These are phyloP conservation scores for Odontomachus brunneus DNA, from an alignment of 1,140 invertebrate species.

Conservation along the genomic window DNA sequence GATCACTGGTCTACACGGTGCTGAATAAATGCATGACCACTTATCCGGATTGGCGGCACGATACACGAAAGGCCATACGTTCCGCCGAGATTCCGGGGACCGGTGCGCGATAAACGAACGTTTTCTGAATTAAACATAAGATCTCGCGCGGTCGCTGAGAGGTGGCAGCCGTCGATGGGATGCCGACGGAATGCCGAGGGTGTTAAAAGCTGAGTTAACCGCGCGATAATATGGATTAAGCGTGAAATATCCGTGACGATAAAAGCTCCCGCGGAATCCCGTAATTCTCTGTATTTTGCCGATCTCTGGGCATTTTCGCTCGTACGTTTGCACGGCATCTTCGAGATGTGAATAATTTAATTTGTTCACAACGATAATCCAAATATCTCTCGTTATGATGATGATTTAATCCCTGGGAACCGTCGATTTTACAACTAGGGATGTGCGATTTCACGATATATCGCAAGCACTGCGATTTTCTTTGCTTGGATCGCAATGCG, in stretches of 20 bases:
- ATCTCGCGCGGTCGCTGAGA: slow-evolving; percentile 24
- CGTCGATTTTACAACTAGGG: neutral
- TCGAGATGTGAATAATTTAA: neutral
- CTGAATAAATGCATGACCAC: slow-evolving; percentile 86
- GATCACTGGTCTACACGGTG: slow-evolving; percentile 28
- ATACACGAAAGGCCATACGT: slow-evolving; percentile 79
- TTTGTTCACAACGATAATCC: neutral
- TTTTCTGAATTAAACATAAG: slow-evolving; percentile 84
- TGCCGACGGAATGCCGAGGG: neutral
- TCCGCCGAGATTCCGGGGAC: slow-evolving; percentile 65
- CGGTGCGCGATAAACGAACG: slow-evolving; percentile 64
- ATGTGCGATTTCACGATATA: too few species aligned
- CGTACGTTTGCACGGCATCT: neutral
- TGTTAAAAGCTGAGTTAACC: slow-evolving; percentile 1
- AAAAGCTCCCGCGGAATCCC: neutral
- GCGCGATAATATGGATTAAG: neutral
- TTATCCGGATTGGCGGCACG: slow-evolving; percentile 84
- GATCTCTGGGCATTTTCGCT: neutral
- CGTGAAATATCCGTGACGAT: neutral
- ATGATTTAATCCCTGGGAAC: neutral
- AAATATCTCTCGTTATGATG: neutral
- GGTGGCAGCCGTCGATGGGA: slow-evolving; percentile 8
- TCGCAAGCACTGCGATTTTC: too few species aligned
- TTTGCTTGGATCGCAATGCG: too few species aligned
- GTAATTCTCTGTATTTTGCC: too few species aligned